These are phyloP conservation scores for Actinernus sp. DNA, from an alignment of 92 coral and sea anemone species.

Conservation along the genomic window DNA sequence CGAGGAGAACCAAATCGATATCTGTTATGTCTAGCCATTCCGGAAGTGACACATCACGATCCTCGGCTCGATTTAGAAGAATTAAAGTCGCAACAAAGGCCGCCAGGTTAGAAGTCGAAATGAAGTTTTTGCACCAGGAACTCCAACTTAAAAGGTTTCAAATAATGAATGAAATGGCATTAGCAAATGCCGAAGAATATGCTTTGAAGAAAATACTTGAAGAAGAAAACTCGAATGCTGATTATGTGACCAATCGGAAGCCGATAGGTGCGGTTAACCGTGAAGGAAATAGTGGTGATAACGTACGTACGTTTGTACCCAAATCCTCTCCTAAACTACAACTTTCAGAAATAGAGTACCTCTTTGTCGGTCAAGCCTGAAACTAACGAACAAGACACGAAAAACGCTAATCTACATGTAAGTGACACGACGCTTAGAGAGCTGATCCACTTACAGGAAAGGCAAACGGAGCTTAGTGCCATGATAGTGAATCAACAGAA, in stretches of 20 bases:
- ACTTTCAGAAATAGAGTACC: too few species aligned
- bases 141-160: neutral
- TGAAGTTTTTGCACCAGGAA: slow-evolving; percentile 8
- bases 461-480: slow-evolving; percentile 33
- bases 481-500: slow-evolving; percentile 35
- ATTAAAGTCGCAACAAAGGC: slow-evolving; percentile 30
- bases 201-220: slow-evolving; percentile 38
- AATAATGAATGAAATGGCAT: slow-evolving; percentile 12
- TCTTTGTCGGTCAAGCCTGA: too few species aligned
- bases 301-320: too few species aligned
- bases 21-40: neutral
- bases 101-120: slow-evolving; percentile 22
- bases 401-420: too few species aligned
- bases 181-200: slow-evolving; percentile 35
- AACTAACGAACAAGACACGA: too few species aligned
- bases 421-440: slow-evolving; percentile 5
- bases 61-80: slow-evolving; percentile 34
- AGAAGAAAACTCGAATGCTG: slow-evolving; percentile 4
- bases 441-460: slow-evolving; percentile 8
- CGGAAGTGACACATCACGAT: slow-evolving; percentile 4
- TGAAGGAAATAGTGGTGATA: neutral
- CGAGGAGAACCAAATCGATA: neutral
- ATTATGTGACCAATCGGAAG: neutral
- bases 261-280: neutral
- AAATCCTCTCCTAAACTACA: neutral